Percentiles rank a stretch among this genome's conserved stretches.
Evolutionary conservation across 92 coral and sea anemone species (phyloP).

Genomic region (Porites evermanni): DNA sequence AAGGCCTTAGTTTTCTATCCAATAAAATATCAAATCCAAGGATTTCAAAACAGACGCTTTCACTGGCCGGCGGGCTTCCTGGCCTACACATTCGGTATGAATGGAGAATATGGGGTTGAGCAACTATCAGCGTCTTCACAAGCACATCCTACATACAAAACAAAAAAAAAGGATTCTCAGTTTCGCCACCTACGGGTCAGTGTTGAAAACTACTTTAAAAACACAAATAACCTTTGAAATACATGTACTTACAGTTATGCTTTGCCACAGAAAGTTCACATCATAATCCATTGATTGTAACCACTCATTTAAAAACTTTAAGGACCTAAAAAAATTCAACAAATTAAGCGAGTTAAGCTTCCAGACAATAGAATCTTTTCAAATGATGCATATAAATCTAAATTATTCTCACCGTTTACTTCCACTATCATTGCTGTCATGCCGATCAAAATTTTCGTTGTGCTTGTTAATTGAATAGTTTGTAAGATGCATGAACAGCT

Average conservation of each 20-base stretch:
- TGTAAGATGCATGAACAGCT: conserved; percentile 95
- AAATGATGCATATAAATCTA: background rate
- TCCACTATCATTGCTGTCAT: conserved; percentile 83
- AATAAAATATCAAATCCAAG: conserved; percentile 93
- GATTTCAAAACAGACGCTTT: conserved; percentile 95
- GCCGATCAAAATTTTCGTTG: conserved; percentile 92
- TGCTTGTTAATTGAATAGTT: conserved; percentile 97
- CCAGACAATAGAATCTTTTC: too few species aligned
- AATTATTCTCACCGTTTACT: conserved; percentile 80
- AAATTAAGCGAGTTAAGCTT: background rate
- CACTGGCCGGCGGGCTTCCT: conserved; percentile 82
- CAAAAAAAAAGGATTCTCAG: background rate
- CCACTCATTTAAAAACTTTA: conserved; percentile 90
- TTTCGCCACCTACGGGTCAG: background rate
- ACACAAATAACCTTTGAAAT: too few species aligned
- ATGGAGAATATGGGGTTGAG: conserved; percentile 95
- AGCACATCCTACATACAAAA: conserved; percentile 81
- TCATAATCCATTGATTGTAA: conserved; percentile 84
- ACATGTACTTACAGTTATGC: conserved; percentile 71
- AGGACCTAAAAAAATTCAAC: conserved; percentile 54
- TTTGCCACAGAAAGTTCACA: conserved; percentile 83
- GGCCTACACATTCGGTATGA: conserved; percentile 98
- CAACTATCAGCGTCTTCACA: conserved; percentile 89
- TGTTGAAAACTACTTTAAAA: too few species aligned
- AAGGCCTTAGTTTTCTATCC: conserved; percentile 91